A percentile compares a stretch with the other conserved stretches of the same genome.
Conservation (phyloP, 2,888 invertebrate genomes). For the Clusia tigrina region DNA sequence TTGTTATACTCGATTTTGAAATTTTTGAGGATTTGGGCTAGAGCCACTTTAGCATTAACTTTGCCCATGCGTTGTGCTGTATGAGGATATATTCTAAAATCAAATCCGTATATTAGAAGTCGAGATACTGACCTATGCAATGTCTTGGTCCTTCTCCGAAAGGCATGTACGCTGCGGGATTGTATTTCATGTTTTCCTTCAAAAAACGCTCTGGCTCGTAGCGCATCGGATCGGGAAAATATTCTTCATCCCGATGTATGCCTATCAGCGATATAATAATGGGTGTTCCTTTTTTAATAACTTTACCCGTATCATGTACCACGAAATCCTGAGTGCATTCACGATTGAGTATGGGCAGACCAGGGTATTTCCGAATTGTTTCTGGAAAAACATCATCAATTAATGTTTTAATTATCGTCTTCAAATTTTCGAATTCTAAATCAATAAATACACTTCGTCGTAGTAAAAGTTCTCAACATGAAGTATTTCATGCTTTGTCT, state of each 20-base stretch:
- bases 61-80: slow-evolving; percentile 58
- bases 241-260: slow-evolving; percentile 62
- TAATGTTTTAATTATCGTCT: too few species aligned
- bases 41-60: slow-evolving; percentile 57
- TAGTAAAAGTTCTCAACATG: too few species aligned
- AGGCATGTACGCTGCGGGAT: slow-evolving; percentile 59
- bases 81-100: not conserved
- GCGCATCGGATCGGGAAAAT: slow-evolving; percentile 63
- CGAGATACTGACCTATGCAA: slow-evolving; percentile 58
- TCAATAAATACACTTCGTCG: too few species aligned
- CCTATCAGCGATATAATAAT: slow-evolving; percentile 62
- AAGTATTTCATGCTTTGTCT: too few species aligned
- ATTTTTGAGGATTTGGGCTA: slow-evolving; percentile 52
- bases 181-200: slow-evolving; percentile 50
- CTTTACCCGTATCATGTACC: slow-evolving; percentile 54
- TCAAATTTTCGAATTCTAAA: too few species aligned
- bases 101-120: not conserved
- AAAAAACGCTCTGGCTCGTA: slow-evolving; percentile 65
- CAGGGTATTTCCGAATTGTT: slow-evolving; percentile 64
- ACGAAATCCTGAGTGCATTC: slow-evolving; percentile 59
- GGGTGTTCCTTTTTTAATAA: slow-evolving; percentile 58
- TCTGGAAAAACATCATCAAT: slow-evolving; percentile 43
- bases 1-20: slow-evolving; percentile 47
- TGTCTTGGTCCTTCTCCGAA: slow-evolving; percentile 65
- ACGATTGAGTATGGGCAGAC: slow-evolving; percentile 62